These are phyloP conservation scores for Prorops nasuta DNA, from an alignment of 1,140 invertebrate species.

Conservation along the genomic window DNA sequence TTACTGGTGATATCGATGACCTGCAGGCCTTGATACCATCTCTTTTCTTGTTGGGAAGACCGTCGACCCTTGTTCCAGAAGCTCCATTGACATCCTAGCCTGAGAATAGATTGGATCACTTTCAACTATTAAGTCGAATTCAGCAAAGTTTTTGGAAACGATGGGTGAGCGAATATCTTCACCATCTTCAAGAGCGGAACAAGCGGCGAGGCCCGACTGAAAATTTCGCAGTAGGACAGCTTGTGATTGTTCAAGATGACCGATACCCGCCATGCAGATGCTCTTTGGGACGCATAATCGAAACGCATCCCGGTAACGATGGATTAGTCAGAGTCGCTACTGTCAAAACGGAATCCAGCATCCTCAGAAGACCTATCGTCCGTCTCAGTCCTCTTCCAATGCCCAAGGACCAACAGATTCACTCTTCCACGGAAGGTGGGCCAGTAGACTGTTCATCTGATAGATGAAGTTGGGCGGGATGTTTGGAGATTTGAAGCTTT, in stretches of 20 bases:
- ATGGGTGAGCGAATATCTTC: slow-evolving; percentile 12
- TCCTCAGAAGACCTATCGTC: slow-evolving; percentile 2
- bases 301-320: slow-evolving; percentile 21
- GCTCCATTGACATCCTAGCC: background rate
- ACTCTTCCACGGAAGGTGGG: too few relatives aligned
- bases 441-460: too few relatives aligned
- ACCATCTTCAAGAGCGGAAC: slow-evolving; percentile 10
- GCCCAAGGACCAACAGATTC: too few relatives aligned
- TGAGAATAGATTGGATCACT: background rate
- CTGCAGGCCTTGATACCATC: background rate
- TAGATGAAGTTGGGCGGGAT: too few relatives aligned
- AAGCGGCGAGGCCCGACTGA: slow-evolving; percentile 8
- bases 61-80: background rate
- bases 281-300: slow-evolving; percentile 21
- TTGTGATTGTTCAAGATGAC: slow-evolving; percentile 19
- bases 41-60: background rate
- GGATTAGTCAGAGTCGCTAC: slow-evolving; percentile 17
- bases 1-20: background rate
- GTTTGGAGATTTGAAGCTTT: too few relatives aligned
- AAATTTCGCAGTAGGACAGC: slow-evolving; percentile 1
- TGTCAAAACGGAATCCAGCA: slow-evolving; percentile 16
- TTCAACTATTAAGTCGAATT: background rate
- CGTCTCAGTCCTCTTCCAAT: background rate
- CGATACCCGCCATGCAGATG: slow-evolving; percentile 3
- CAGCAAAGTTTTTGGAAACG: slow-evolving; percentile 5